These are phyloP conservation scores for Rhinoraja longicauda DNA, from an alignment of 2,797 vertebrate genomes.

Conservation along the genomic window DNA sequence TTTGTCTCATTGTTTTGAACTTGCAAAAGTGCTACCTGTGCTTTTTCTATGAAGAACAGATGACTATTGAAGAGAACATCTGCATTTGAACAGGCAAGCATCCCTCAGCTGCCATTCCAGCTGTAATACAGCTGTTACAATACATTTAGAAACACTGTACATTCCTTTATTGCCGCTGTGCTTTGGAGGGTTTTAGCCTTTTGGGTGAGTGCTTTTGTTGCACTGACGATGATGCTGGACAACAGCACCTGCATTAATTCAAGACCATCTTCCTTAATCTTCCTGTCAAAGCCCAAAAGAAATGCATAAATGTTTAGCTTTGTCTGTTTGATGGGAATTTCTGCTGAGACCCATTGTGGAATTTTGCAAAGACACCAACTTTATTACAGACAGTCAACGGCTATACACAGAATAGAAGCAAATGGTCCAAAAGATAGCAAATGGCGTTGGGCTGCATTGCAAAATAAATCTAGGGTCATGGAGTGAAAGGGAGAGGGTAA, in stretches of 20 bases:
- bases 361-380: neutral
- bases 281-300: neutral
- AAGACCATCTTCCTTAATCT: neutral
- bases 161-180: neutral
- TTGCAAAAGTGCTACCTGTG: neutral
- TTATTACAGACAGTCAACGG: neutral
- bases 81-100: neutral
- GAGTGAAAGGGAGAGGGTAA: neutral
- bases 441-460: neutral
- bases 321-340: conserved; percentile 6
- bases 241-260: neutral
- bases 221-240: neutral
- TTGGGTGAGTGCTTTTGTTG: conserved; percentile 15
- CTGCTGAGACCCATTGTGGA: conserved; percentile 3
- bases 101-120: neutral
- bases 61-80: neutral
- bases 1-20: neutral
- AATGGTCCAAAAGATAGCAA: neutral
- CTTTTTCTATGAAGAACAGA: neutral
- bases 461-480: neutral
- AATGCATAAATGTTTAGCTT: neutral
- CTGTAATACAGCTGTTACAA: neutral
- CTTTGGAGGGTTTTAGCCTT: neutral
- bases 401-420: neutral
- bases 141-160: neutral